Evolutionary conservation across 2,113 vertebrate species (phyloP).

Genomic region (Coreoperca whiteheadi): DNA sequence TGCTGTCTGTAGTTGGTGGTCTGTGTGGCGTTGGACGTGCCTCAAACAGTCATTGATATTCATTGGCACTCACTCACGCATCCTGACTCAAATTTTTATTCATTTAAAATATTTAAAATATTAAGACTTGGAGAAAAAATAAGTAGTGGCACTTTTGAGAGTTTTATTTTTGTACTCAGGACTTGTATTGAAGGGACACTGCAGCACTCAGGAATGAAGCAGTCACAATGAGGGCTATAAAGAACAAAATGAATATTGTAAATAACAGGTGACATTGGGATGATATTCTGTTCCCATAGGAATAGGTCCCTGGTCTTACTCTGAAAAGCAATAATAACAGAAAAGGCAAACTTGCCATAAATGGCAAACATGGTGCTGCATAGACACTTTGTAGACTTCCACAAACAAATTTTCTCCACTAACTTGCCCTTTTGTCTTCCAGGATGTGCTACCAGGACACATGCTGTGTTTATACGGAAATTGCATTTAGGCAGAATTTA

Average conservation of each 20-base stretch:
- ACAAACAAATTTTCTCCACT: too few species aligned
- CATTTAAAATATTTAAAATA: too few species aligned
- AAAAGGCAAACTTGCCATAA: neutral
- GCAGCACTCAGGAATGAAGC: neutral
- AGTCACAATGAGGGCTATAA: neutral
- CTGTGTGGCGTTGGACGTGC: slow-evolving; percentile 49
- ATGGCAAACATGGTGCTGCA: neutral
- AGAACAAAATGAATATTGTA: neutral
- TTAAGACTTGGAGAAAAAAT: neutral
- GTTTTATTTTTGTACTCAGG: neutral
- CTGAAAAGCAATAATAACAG: neutral
- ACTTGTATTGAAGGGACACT: neutral
- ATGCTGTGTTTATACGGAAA: too few species aligned
- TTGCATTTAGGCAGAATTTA: slow-evolving; percentile 18
- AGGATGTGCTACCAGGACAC: slow-evolving; percentile 3
- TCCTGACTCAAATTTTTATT: slow-evolving; percentile 41
- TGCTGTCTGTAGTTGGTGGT: slow-evolving; percentile 56
- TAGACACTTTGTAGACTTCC: neutral
- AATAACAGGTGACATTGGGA: slow-evolving; percentile 2
- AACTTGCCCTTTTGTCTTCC: slow-evolving; percentile 1
- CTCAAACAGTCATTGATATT: slow-evolving; percentile 53
- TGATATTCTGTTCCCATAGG: neutral
- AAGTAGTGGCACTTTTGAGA: neutral
- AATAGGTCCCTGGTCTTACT: neutral
- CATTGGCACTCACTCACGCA: slow-evolving; percentile 34